These are phyloP conservation scores for Rhinogobius similis DNA, from an alignment of 2,113 vertebrate genomes.

Conservation along the genomic window DNA sequence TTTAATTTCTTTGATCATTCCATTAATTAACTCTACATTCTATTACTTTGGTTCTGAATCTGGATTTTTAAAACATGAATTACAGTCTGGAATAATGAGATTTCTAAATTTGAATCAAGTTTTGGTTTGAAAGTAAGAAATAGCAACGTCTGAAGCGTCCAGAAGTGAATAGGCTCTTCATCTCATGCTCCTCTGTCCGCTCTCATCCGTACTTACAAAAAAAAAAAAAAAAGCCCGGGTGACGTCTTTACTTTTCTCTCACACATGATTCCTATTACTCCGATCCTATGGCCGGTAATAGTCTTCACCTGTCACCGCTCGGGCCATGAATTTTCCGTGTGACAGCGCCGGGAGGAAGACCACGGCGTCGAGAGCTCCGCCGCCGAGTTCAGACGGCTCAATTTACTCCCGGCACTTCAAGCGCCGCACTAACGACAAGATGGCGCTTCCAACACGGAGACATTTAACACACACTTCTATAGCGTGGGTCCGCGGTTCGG, in stretches of 20 bases:
- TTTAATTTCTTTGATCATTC: too few species aligned
- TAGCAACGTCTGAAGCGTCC: neutral
- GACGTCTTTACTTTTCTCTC: constrained; percentile 1
- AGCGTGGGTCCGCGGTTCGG: constrained; percentile 57
- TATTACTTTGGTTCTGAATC: too few species aligned
- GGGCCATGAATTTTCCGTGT: constrained; percentile 51
- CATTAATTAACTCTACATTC: too few species aligned
- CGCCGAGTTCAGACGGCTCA: constrained; percentile 70
- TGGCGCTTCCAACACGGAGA: constrained; percentile 61
- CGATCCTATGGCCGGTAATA: constrained; percentile 43
- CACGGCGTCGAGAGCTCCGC: constrained; percentile 58
- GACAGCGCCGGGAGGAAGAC: constrained; percentile 47
- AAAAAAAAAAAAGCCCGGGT: neutral
- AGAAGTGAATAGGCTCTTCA: neutral
- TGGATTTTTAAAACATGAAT: too few species aligned
- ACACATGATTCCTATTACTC: constrained; percentile 3
- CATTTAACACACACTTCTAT: constrained; percentile 53
- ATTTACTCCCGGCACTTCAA: constrained; percentile 53
- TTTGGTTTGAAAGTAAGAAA: neutral
- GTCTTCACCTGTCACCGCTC: constrained; percentile 47
- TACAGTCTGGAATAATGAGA: too few species aligned
- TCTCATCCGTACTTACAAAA: neutral
- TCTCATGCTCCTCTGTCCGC: neutral
- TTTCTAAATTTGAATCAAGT: too few species aligned
- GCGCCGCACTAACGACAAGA: constrained; percentile 59